Percentiles rank a stretch among this genome's conserved stretches.
phyloP scores from a whole-genome alignment of 30 jellyfish, hydroid and myxozoan species.

The Turritopsis dohrnii region DNA sequence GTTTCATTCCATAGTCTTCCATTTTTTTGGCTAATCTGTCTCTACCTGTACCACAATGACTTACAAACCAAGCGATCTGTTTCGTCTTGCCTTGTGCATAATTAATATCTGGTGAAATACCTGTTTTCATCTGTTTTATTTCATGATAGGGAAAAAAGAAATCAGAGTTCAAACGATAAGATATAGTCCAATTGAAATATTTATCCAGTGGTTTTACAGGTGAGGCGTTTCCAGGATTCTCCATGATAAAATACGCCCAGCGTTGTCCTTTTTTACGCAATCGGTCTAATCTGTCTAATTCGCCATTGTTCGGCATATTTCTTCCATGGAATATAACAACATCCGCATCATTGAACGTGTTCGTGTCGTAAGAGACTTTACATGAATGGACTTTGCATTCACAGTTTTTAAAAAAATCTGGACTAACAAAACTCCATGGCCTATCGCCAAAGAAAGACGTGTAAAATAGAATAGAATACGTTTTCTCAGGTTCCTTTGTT shows the following conservation, averaged over 20 bases:
- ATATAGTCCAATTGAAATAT: constrained; percentile 80
- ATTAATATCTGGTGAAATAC: background rate
- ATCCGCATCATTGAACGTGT: constrained; percentile 35
- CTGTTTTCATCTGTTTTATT: background rate
- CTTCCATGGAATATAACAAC: constrained; percentile 75
- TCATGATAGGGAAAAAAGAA: constrained; percentile 61
- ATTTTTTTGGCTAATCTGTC: constrained; percentile 49
- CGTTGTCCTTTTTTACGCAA: constrained; percentile 39
- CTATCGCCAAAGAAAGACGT: constrained; percentile 25
- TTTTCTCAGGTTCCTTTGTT: background rate
- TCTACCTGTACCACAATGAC: constrained; percentile 63
- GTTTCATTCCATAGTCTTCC: constrained; percentile 31
- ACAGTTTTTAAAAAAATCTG: background rate
- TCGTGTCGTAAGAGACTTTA: constrained; percentile 40
- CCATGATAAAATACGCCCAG: constrained; percentile 71
- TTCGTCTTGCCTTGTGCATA: constrained; percentile 48
- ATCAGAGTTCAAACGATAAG: constrained; percentile 57
- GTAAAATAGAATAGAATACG: constrained; percentile 6
- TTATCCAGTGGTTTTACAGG: constrained; percentile 43
- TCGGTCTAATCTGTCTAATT: constrained; percentile 11
- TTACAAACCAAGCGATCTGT: constrained; percentile 56
- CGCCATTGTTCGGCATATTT: constrained; percentile 38
- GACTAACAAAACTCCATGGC: constrained; percentile 22
- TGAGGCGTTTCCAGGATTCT: constrained; percentile 55
- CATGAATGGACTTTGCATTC: constrained; percentile 49